Conservation (phyloP, 1,140 invertebrate genomes). For the Drosophila insularis region DNA sequence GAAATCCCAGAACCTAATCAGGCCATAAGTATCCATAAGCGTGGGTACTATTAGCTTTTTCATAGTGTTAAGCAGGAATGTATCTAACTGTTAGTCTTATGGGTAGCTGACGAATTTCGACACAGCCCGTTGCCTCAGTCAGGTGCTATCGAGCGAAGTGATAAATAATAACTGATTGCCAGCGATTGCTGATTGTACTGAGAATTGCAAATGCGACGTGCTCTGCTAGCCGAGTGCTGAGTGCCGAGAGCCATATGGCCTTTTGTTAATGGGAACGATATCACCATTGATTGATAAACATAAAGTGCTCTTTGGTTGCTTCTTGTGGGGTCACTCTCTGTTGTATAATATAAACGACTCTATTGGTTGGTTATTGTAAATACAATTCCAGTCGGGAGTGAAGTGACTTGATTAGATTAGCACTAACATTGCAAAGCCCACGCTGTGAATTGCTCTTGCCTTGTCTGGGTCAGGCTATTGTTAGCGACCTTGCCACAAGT, state of each 20-base stretch:
- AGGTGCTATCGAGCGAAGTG: constrained; percentile 66
- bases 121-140: constrained; percentile 18
- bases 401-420: constrained; percentile 66
- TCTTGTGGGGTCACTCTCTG: constrained; percentile 17
- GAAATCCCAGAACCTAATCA: constrained; percentile 79
- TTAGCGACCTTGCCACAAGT: constrained; percentile 21
- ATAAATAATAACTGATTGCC: constrained; percentile 75
- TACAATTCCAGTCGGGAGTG: constrained; percentile 24
- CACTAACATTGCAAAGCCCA: constrained; percentile 43
- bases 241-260: constrained; percentile 41
- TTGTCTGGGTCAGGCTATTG: constrained; percentile 15
- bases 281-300: constrained; percentile 51
- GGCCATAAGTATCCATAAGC: constrained; percentile 74
- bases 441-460: constrained; percentile 13
- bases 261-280: constrained; percentile 42
- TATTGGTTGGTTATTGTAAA: constrained; percentile 25
- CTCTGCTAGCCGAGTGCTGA: constrained; percentile 21
- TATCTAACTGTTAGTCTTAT: background rate
- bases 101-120: background rate
- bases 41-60: constrained; percentile 77
- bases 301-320: constrained; percentile 10
- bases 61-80: constrained; percentile 36
- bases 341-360: constrained; percentile 1
- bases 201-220: constrained; percentile 63
- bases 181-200: constrained; percentile 17